Evolutionary conservation across 2,797 vertebrate genomes (phyloP).

Genomic region (Anguilla pacifica): DNA sequence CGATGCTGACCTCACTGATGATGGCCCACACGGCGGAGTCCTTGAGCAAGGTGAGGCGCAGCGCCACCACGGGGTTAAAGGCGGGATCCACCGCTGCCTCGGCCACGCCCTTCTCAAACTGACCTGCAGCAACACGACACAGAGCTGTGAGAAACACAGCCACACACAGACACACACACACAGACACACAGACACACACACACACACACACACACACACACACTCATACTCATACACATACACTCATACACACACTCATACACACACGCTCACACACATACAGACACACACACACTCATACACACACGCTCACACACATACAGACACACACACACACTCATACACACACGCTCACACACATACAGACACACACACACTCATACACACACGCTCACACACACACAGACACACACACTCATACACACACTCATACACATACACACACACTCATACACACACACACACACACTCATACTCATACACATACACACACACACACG

Average conservation of each 20-base stretch:
- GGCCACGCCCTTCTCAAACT: constrained; percentile 89
- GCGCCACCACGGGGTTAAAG: constrained; percentile 88
- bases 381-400: not conserved
- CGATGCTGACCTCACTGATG: constrained; percentile 87
- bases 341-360: not conserved
- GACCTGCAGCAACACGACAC: constrained; percentile 71
- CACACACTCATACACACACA: too few species aligned
- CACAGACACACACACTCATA: not conserved
- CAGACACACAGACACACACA: not conserved
- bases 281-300: constrained; percentile 3
- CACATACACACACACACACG: too few species aligned
- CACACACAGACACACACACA: not conserved
- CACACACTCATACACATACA: not conserved
- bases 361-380: not conserved
- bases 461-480: too few species aligned
- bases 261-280: not conserved
- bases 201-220: not conserved
- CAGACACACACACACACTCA: not conserved
- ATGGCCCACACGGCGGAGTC: constrained; percentile 97
- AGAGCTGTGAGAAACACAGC: not conserved
- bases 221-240: not conserved
- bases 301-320: constrained; percentile 24
- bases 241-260: not conserved
- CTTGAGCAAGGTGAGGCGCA: constrained; percentile 88
- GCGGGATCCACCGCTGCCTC: constrained; percentile 85